Evolutionary conservation across 2,888 invertebrate species (phyloP).

Genomic region (Limnephilus auricula): DNA sequence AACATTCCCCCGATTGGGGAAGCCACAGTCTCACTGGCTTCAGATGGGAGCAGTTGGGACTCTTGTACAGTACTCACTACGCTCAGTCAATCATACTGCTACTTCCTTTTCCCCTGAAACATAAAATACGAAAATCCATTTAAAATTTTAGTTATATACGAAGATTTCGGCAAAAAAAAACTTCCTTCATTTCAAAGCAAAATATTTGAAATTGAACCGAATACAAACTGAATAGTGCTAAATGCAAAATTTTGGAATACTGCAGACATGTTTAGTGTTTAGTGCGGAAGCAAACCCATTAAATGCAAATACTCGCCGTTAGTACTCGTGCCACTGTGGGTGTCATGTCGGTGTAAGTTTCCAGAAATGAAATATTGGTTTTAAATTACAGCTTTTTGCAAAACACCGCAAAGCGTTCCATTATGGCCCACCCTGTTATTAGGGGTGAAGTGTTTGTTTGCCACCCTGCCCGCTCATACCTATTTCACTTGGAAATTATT

Average conservation of each 20-base stretch:
- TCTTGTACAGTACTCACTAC: too few relatives aligned
- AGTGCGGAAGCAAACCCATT: conserved; percentile 9
- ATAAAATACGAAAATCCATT: too few relatives aligned
- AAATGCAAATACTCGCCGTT: conserved; percentile 40
- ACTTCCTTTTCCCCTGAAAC: too few relatives aligned
- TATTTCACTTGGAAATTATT: neutral
- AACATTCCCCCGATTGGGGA: too few relatives aligned
- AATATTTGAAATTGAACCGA: neutral
- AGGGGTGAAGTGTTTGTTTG: conserved; percentile 16
- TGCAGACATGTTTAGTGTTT: neutral
- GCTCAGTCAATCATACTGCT: too few relatives aligned
- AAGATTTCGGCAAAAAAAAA: neutral
- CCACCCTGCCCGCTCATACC: neutral
- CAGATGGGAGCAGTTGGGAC: too few relatives aligned
- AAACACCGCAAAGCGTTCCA: conserved; percentile 56
- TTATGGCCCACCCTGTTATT: conserved; percentile 47
- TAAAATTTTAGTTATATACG: too few relatives aligned
- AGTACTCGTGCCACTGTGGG: conserved; percentile 24
- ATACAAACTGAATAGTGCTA: neutral
- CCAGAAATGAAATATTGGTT: conserved; percentile 56
- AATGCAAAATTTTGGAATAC: neutral
- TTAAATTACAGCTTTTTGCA: conserved; percentile 59
- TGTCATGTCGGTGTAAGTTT: conserved; percentile 48
- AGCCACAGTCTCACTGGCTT: too few relatives aligned
- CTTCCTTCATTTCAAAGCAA: neutral